Base-by-base conservation (phyloP, 2,797 vertebrate species). In the Melanotaenia trifasciata region DNA sequence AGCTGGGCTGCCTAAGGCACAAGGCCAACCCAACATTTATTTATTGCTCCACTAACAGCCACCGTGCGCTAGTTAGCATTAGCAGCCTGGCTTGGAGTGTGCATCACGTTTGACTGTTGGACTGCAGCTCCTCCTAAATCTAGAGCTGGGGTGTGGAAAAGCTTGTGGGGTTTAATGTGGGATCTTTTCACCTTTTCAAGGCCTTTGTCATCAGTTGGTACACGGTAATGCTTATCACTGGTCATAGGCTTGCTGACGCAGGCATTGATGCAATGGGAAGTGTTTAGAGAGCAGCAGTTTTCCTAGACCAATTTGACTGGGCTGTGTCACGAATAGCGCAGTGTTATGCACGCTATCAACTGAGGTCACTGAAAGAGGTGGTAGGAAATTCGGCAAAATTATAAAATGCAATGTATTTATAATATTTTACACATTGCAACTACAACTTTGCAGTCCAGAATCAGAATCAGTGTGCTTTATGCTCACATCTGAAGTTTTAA, bases 1-100 rank as follows among this genome's bases (percentile, higher is more conserved):
- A 91, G 90, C 85, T 0, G 16, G 66, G 57, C 75, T 69, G 85
- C 72, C 66, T 36, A 65, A 81, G 88, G 87, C 78, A 50, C 79
- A 79, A 61, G 54, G 89, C 84, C 89, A 90, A 72, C 70, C 78
- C 64, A 47, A 69, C 80, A 77, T 74, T 87, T 89, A 92, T 90
- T 92, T 90, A 90, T 87, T 80, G 89, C 88, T 76, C 74, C 66
- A 26, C 73, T 71, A 69, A 58, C 80, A 83, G 75, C 64, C 68
- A 71, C 69, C 67, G 47, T 28, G 28, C 32, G 72, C 71, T 63
- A 74, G 72, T 77, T 87, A 84, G 68, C 70, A 50, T 74, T 57
- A 78, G 72, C 69, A 58, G 66, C 67, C 70, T 75, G 74, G 70
- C 80, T 59, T 54, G 10, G 72, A 24, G 35, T 58, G 51, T 22